These are phyloP conservation scores for Yasuhikotakia modesta DNA, from an alignment of 2,797 vertebrate species.

Conservation along the genomic window DNA sequence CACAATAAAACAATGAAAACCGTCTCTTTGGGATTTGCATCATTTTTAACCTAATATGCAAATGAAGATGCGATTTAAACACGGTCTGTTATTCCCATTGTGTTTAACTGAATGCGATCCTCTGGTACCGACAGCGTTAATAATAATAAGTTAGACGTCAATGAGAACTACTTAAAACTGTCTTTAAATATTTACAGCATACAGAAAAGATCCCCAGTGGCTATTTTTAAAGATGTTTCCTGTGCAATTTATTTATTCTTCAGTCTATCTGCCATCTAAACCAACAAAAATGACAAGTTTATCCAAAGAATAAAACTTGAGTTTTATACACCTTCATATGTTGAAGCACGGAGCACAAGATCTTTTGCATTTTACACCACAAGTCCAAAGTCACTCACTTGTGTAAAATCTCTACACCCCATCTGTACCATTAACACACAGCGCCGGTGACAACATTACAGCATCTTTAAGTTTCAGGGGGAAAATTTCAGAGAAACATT, in stretches of 20 bases:
- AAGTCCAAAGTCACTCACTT: no score
- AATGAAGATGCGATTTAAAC: slow-evolving; percentile 81
- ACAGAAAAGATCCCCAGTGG: no score
- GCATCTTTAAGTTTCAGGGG: slow-evolving; percentile 70
- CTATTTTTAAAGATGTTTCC: no score
- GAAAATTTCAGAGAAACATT: slow-evolving; percentile 66
- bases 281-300: not conserved
- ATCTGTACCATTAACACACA: slow-evolving; percentile 40
- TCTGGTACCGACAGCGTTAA: slow-evolving; percentile 77
- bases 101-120: slow-evolving; percentile 70
- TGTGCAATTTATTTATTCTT: no score
- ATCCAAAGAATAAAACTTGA: not conserved
- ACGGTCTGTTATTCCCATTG: slow-evolving; percentile 80
- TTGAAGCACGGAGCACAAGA: no score
- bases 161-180: slow-evolving; percentile 37
- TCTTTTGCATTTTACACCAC: no score
- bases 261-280: slow-evolving; percentile 8
- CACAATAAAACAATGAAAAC: slow-evolving; percentile 78
- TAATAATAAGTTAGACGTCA: slow-evolving; percentile 67
- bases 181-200: no score
- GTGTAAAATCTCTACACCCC: no score
- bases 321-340: no score
- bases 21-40: slow-evolving; percentile 83
- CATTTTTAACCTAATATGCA: slow-evolving; percentile 77
- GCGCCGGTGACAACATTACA: slow-evolving; percentile 66